Base-by-base conservation (phyloP, 2,113 vertebrate species). In the Empidonax traillii region DNA sequence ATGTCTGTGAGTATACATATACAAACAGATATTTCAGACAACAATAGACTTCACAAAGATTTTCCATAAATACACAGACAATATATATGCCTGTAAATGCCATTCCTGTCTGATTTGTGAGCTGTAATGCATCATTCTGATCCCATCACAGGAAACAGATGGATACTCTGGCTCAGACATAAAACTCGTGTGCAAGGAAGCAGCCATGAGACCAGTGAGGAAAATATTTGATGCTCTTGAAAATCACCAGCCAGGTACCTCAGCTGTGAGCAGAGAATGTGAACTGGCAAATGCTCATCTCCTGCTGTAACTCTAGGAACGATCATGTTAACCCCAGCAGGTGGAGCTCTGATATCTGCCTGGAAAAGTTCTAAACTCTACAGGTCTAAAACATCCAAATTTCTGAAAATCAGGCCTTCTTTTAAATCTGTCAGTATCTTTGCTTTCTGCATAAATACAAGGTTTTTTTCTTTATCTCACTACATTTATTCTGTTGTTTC, bases 111-210 rank as follows among this genome's bases (percentile, higher is more conserved):
- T 1, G 0, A 12, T 71, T 41, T 66, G 5, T 39, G 13, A 92
- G 53, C 17, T 80, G 33, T 53, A 23, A 25, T 1, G 6, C 43
- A 4, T 68, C 31, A 5, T 30, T 90, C 88, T 91, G 59, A 9
- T 86, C 35, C 33, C 79, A 0, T 96, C 94, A 53, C 92, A 99
- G 99, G 98, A 98, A 90, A 99, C 97, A 1, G 98, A 98, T 4
- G 99, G 99, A 35, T 99, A 99, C 94, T 99, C 99, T 0, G 99
- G 99, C 74, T 99, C 99, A 9, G 99, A 99, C 85, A 97, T 99
- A 35, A 98, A 98, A 92, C 89, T 99, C 4, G 98, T 99, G 46
- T 99, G 99, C 98, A 99, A 99, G 88, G 99, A 99, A 80, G 98
- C 99, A 17, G 99, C 99, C 25, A 99, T 99, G 99, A 98, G 99